These are phyloP conservation scores for Tamandua tetradactyla DNA, from an alignment of 2,797 vertebrate species.

Conservation along the genomic window DNA sequence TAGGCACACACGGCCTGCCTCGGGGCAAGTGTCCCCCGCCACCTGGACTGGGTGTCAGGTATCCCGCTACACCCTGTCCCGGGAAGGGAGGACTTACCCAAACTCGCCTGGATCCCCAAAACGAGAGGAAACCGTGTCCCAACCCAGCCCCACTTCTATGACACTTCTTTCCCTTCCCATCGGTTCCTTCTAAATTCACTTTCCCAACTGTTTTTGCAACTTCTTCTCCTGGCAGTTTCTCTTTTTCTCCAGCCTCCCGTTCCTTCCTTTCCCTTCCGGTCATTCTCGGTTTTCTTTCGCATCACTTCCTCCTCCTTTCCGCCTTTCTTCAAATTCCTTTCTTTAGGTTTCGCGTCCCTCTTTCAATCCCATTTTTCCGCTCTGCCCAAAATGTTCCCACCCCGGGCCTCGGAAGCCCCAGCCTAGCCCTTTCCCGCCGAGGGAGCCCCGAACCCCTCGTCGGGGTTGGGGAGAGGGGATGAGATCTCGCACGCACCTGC, in stretches of 20 bases:
- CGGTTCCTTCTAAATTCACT: neutral
- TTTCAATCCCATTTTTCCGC: neutral
- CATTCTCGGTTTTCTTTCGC: neutral
- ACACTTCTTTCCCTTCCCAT: neutral
- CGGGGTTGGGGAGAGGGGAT: neutral
- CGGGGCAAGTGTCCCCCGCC: fast-evolving
- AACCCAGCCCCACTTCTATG: neutral
- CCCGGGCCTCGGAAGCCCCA: neutral
- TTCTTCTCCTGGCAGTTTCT: neutral
- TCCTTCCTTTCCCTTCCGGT: neutral
- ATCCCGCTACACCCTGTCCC: neutral
- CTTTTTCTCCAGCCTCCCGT: neutral
- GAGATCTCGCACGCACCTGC: neutral
- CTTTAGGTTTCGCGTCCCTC: neutral
- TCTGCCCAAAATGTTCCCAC: neutral
- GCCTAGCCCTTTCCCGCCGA: neutral
- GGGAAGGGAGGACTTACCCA: neutral
- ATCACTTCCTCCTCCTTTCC: neutral
- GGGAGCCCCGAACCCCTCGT: neutral
- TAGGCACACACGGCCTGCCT: neutral
- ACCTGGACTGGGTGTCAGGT: neutral
- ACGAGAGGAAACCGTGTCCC: neutral
- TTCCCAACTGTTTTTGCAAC: neutral
- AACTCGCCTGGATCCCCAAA: neutral
- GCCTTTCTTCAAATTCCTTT: neutral